Evolutionary conservation across 2,113 vertebrate species (phyloP).

Genomic region (Cyanistes caeruleus): DNA sequence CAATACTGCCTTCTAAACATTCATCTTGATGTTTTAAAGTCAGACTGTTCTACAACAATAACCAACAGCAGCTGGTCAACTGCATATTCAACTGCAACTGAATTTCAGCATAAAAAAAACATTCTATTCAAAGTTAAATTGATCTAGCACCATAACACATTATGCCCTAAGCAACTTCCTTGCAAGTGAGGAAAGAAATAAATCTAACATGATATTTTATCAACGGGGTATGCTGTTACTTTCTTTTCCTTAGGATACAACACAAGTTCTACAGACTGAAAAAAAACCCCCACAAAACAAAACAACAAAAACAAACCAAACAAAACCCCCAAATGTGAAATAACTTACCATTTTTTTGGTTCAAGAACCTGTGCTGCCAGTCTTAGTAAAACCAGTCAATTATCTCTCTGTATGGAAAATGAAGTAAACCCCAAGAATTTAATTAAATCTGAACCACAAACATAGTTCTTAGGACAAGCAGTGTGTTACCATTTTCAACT

Average conservation of each 20-base stretch:
- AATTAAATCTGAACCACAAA: neutral
- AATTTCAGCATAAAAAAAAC: neutral
- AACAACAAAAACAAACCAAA: neutral
- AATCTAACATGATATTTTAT: neutral
- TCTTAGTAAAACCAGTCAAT: neutral
- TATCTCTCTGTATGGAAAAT: neutral
- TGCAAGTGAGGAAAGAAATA: neutral
- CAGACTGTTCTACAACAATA: neutral
- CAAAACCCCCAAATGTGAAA: neutral
- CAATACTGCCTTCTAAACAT: neutral
- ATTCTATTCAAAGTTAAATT: neutral
- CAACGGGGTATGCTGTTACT: neutral
- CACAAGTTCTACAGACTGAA: neutral
- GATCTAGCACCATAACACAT: neutral
- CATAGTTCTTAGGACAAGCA: neutral
- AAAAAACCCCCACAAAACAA: neutral
- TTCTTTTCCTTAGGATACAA: neutral
- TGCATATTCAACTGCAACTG: no score
- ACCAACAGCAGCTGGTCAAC: neutral
- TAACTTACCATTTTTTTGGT: neutral
- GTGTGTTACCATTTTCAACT: conserved; percentile 88
- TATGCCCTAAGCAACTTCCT: neutral
- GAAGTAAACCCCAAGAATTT: neutral
- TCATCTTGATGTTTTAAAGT: neutral
- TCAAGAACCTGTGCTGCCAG: conserved; percentile 2